Conservation (phyloP, 2,113 vertebrate species). For the Callospermophilus lateralis region DNA sequence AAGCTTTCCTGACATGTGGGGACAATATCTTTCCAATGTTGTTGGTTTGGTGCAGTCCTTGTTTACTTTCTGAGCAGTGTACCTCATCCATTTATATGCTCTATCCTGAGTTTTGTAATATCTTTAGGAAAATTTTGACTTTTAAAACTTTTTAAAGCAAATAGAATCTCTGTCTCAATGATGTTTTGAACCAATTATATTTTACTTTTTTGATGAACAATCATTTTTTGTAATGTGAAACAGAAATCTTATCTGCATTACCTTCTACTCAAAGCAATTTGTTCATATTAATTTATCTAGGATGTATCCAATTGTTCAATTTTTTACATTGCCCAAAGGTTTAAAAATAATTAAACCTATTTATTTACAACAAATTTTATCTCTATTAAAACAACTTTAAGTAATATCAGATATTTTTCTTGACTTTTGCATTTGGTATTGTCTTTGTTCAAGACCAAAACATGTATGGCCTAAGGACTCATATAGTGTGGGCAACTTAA, state of each 20-base stretch:
- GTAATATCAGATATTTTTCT: constrained; percentile 44
- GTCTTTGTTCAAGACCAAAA: background rate
- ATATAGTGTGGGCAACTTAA: constrained; percentile 58
- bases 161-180: background rate
- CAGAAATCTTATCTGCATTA: background rate
- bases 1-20: background rate
- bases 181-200: background rate
- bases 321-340: background rate
- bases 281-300: background rate
- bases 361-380: constrained; percentile 32
- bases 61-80: constrained; percentile 47
- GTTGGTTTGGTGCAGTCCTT: constrained; percentile 47
- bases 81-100: background rate
- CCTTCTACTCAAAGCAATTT: background rate
- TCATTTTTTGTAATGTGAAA: background rate
- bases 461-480: background rate
- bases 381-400: background rate
- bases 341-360: background rate
- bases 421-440: constrained; percentile 69
- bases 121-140: background rate
- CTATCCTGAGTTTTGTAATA: background rate
- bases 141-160: constrained; percentile 45
- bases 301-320: background rate
- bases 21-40: background rate
- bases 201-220: background rate